Base-by-base conservation (phyloP, 2,113 vertebrate species). In the Phyllostomus hastatus region DNA sequence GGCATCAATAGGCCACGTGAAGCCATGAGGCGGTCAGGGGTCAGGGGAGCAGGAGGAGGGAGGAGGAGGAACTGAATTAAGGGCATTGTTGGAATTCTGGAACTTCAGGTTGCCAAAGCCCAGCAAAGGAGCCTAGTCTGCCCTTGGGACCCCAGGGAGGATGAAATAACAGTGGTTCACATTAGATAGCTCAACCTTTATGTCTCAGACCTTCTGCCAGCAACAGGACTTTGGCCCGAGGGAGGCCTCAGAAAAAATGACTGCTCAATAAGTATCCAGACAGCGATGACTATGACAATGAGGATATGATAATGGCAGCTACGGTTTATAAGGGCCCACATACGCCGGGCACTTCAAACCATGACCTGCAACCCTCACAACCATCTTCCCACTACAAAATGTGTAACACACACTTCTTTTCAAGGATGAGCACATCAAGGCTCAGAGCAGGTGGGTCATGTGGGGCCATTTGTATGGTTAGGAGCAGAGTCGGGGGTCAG, bases 301-400 rank as follows among this genome's bases (percentile, higher is more conserved):
- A 14, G 16, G 48, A 31, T 2, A 9, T 1, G 59, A 41, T 1
- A 4, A 12, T 3, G 24, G 20, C 28, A 48, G 67, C 43, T 4
- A 0, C 33, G 19, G 19, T 12, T 41, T 33, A 31, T 8, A 41
- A 54, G 33, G 0, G 4, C 28, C 50, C 9, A 0, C 17, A 2
- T 1, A 16, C 0, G 38, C 20, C 0, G 2, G 67, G 43, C 0
- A 2, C 22, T 57, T 88, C 10, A 17, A 64, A 48, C 11, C 28
- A 10, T 4, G 33, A 35, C 7, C 57, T 19, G 38, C 0, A 10
- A n/a, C 66, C 33, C 28, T 79, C n/a, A 16, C 14, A 26, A 2
- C 50, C 5, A 0, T 33, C 12, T 50, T 70, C 38, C 22, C 52
- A 26, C 33, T n/a, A 48, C 24, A 20, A 66, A 52, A 16, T 1